These are phyloP conservation scores for Sebastes taczanowskii DNA, from an alignment of 2,797 vertebrate species.

Conservation along the genomic window DNA sequence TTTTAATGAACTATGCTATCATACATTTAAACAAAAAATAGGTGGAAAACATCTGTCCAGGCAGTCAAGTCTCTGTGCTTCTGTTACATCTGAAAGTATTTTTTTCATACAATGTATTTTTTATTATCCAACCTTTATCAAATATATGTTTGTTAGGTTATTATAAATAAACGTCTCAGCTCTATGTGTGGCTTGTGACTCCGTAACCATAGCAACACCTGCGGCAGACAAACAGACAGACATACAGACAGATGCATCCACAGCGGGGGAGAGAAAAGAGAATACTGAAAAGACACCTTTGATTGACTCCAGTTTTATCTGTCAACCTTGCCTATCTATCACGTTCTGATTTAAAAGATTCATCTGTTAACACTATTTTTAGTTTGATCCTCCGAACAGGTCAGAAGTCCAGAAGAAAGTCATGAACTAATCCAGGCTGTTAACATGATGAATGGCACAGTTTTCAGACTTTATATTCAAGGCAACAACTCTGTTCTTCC, in stretches of 20 bases:
- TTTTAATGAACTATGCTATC: background rate
- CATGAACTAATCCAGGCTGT: background rate
- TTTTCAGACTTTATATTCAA: too few species aligned
- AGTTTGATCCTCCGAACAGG: background rate
- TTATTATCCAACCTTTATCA: background rate
- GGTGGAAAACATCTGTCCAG: background rate
- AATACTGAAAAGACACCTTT: too few species aligned
- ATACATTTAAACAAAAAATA: background rate
- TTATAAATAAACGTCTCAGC: background rate
- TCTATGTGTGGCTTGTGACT: background rate
- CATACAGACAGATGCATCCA: background rate
- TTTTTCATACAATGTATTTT: background rate
- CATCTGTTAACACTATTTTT: background rate
- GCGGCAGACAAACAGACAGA: background rate
- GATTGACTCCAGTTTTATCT: background rate
- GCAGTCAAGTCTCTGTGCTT: background rate
- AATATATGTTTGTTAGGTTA: background rate
- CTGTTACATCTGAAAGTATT: background rate
- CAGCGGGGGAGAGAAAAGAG: too few species aligned
- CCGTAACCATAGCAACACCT: background rate
- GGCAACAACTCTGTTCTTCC: too few species aligned
- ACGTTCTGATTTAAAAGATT: background rate
- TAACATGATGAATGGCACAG: too few species aligned
- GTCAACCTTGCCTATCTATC: background rate
- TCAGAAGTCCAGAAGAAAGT: background rate